These are phyloP conservation scores for Epinephelus malabaricus DNA, from an alignment of 2,797 vertebrate genomes.

Conservation along the genomic window DNA sequence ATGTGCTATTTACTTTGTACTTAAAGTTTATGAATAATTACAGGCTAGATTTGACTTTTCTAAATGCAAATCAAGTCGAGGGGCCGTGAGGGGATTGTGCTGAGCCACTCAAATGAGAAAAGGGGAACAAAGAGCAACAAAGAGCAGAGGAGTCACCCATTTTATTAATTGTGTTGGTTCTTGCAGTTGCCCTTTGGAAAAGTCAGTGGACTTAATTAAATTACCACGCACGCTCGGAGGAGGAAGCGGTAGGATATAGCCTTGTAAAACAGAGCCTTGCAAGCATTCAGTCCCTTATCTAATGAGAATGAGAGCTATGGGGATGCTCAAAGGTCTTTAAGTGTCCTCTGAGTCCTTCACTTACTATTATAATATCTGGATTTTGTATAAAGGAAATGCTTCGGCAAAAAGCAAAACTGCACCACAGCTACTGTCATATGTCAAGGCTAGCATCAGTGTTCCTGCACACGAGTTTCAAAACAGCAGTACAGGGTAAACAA, in stretches of 20 bases:
- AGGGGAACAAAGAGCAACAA: slow-evolving; percentile 68
- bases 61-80: slow-evolving; percentile 68
- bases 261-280: slow-evolving; percentile 39
- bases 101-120: slow-evolving; percentile 60
- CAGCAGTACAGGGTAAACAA: slow-evolving; percentile 26
- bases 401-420: not conserved
- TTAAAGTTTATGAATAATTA: slow-evolving; percentile 63
- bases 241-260: slow-evolving; percentile 44
- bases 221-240: slow-evolving; percentile 60
- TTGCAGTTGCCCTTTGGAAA: slow-evolving; percentile 75
- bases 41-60: slow-evolving; percentile 69
- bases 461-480: slow-evolving; percentile 1
- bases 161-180: slow-evolving; percentile 83
- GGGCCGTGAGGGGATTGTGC: slow-evolving; percentile 51
- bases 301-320: slow-evolving; percentile 47
- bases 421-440: not conserved
- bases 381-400: slow-evolving; percentile 2
- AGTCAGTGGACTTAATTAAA: slow-evolving; percentile 80
- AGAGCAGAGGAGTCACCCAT: slow-evolving; percentile 69
- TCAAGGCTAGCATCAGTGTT: not conserved
- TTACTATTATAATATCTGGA: slow-evolving; percentile 27
- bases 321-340: slow-evolving; percentile 54
- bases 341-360: slow-evolving; percentile 41
- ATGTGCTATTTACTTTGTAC: slow-evolving; percentile 46
- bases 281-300: slow-evolving; percentile 43